Conservation (phyloP, 2,113 vertebrate genomes). For the Xiphophorus couchianus region DNA sequence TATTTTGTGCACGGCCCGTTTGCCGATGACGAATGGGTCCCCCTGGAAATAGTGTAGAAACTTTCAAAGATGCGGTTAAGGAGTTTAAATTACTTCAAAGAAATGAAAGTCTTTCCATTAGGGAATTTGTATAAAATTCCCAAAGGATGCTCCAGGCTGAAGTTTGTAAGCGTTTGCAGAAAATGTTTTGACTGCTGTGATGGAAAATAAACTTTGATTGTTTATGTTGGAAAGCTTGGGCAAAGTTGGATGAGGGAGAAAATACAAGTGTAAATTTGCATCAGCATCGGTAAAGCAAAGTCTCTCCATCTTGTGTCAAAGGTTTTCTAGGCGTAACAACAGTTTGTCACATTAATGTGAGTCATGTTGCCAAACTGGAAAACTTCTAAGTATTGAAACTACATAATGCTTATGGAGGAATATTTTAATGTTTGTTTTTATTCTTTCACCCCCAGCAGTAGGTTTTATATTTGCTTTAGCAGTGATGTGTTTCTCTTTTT, state of each 20-base stretch:
- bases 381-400: not conserved
- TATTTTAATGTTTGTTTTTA: not conserved
- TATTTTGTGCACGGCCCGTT: too few relatives aligned
- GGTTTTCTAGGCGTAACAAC: not conserved
- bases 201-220: not conserved
- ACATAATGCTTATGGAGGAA: not conserved
- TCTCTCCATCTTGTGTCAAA: not conserved
- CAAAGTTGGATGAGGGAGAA: not conserved
- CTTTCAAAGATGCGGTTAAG: not conserved
- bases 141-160: not conserved
- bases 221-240: not conserved
- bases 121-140: not conserved
- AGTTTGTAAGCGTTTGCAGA: not conserved
- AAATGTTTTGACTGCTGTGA: not conserved
- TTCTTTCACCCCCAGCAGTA: slow-evolving; percentile 19
- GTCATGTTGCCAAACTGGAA: not conserved
- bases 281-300: not conserved
- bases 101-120: not conserved
- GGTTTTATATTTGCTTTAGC: slow-evolving; percentile 14
- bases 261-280: not conserved
- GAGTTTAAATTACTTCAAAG: not conserved
- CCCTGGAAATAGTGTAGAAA: not conserved
- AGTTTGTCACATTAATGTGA: not conserved
- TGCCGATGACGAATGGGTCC: not conserved
- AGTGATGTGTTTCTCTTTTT: slow-evolving; percentile 11